Conservation (phyloP, 2,888 invertebrate genomes). For the Steinernema scapterisci region DNA sequence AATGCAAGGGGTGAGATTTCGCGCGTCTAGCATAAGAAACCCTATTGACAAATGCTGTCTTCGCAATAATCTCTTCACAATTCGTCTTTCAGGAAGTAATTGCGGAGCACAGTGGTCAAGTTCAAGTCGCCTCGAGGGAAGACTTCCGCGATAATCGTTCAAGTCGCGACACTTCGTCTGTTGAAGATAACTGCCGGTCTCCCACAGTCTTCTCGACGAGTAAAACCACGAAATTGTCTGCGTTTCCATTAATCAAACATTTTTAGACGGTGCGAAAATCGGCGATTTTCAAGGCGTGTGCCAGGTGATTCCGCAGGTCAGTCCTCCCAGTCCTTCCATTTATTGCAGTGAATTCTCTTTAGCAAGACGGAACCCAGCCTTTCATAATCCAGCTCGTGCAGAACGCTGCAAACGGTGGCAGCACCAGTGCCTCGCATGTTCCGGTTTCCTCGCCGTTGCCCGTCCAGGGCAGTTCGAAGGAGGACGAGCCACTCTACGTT, state of each 20-base stretch:
- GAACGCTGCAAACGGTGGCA: background rate
- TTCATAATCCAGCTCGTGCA: conserved; percentile 12
- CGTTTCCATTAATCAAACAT: no score
- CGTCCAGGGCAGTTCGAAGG: conserved; percentile 12
- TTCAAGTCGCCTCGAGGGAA: background rate
- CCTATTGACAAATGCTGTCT: no score
- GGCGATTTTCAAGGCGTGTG: conserved; percentile 17
- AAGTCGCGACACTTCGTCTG: background rate
- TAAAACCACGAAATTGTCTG: background rate
- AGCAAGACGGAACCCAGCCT: background rate
- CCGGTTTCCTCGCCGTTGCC: background rate
- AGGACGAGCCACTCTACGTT: conserved; percentile 89
- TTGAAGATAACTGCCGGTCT: background rate
- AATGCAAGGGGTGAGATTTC: background rate
- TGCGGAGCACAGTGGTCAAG: background rate
- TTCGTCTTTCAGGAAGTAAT: background rate
- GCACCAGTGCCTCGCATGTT: background rate
- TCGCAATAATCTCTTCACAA: background rate
- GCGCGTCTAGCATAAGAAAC: no score
- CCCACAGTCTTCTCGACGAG: background rate
- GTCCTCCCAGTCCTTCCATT: background rate
- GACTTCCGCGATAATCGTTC: background rate
- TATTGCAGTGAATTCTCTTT: background rate
- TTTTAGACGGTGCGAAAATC: conserved; percentile 10
- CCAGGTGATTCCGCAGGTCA: conserved; percentile 20